These are phyloP conservation scores for Scaptodrosophila lebanonensis DNA, from an alignment of 1,140 invertebrate genomes.

Conservation along the genomic window DNA sequence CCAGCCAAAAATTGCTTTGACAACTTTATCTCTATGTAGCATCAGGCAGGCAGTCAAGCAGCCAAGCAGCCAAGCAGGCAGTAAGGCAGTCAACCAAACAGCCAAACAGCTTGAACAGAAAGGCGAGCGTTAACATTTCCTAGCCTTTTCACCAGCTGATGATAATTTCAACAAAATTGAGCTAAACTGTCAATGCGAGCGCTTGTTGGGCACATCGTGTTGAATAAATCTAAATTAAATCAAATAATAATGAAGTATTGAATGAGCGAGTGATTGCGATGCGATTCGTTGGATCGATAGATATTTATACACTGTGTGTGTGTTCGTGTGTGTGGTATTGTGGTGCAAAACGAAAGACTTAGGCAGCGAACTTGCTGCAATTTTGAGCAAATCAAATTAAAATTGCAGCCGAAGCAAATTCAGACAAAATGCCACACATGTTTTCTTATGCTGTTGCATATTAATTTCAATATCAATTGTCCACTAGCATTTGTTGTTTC, in stretches of 20 bases:
- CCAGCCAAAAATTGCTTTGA: constrained; percentile 70
- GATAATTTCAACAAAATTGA: constrained; percentile 1
- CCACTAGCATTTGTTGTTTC: constrained; percentile 46
- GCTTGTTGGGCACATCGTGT: constrained; percentile 11
- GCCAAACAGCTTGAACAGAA: constrained; percentile 27
- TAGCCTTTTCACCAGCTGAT: constrained; percentile 37
- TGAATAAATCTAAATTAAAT: constrained; percentile 70
- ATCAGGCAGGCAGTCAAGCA: constrained; percentile 54
- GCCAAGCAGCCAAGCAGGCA: constrained; percentile 13
- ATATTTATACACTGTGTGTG: too few relatives aligned
- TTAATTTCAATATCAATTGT: constrained; percentile 69
- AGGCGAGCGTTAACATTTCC: constrained; percentile 48
- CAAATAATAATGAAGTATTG: constrained; percentile 65
- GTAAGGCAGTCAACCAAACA: constrained; percentile 35
- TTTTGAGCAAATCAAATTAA: constrained; percentile 12
- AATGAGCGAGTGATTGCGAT: constrained; percentile 15
- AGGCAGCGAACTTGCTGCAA: constrained; percentile 61
- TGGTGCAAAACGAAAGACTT: constrained; percentile 57
- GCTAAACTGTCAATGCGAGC: constrained; percentile 55
- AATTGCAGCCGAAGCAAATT: background rate
- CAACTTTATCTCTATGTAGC: constrained; percentile 68
- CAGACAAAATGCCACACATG: constrained; percentile 43
- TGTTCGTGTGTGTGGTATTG: background rate
- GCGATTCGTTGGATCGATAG: too few relatives aligned
- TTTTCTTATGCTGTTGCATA: constrained; percentile 35